Percentiles rank a stretch among this genome's conserved stretches.
These are phyloP conservation scores for Poecile atricapillus DNA, from an alignment of 2,113 vertebrate species.

Conservation along the genomic window DNA sequence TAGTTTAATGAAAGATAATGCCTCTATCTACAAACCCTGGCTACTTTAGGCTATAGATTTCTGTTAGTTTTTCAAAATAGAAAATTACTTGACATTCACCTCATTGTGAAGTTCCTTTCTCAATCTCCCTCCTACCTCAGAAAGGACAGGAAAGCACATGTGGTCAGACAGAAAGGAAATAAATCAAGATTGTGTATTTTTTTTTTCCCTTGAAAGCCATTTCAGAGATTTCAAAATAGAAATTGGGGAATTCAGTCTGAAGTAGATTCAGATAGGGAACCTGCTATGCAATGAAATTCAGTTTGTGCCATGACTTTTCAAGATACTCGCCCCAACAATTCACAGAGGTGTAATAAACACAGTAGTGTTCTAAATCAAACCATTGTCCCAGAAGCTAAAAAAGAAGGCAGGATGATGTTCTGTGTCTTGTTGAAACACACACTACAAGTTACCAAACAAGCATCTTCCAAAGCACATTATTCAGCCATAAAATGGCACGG, in stretches of 20 bases:
- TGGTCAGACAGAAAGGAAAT: not conserved
- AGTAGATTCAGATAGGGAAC: not conserved
- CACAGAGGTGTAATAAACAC: not conserved
- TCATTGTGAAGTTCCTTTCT: not conserved
- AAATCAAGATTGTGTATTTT: not conserved
- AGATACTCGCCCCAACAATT: not conserved
- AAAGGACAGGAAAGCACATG: not conserved
- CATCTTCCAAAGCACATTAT: not conserved
- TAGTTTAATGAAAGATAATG: not conserved
- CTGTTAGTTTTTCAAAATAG: not conserved
- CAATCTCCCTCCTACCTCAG: not conserved
- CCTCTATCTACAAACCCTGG: not conserved
- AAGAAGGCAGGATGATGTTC: not conserved
- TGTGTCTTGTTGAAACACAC: not conserved
- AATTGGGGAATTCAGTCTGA: not conserved
- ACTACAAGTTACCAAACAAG: not conserved
- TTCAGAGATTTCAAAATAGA: not conserved
- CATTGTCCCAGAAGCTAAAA: not conserved
- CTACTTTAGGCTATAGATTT: not conserved
- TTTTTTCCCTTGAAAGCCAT: not conserved
- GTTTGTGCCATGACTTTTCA: not conserved
- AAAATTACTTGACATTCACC: not conserved
- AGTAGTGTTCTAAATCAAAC: not conserved
- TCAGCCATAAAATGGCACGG: not conserved
- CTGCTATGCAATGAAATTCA: not conserved